A percentile compares a stretch with the other conserved stretches of the same genome.
Evolutionary conservation across 2,797 vertebrate genomes (phyloP).

Genomic region (Schizopygopsis malacanthus): DNA sequence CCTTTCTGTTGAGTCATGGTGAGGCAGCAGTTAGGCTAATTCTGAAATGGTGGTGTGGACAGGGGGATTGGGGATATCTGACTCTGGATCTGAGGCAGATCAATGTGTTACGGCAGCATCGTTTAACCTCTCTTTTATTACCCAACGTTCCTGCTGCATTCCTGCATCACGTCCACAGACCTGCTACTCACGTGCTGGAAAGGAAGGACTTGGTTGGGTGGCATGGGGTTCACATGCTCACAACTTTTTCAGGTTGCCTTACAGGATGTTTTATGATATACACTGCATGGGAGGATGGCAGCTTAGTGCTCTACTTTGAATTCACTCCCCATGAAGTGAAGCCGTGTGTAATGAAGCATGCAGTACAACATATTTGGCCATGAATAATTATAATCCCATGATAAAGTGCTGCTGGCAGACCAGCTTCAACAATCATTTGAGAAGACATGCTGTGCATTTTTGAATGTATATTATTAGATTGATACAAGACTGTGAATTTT

Average conservation of each 20-base stretch:
- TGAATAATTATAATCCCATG: conserved; percentile 68
- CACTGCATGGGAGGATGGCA: conserved; percentile 53
- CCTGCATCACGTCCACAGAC: conserved; percentile 57
- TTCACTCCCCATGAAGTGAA: conserved; percentile 71
- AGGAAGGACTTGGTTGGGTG: neutral
- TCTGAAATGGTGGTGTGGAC: conserved; percentile 74
- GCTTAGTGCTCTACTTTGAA: conserved; percentile 64
- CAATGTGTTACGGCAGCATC: conserved; percentile 79
- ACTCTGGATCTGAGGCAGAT: conserved; percentile 76
- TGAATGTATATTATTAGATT: conserved; percentile 9
- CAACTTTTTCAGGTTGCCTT: neutral
- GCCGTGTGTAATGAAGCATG: conserved; percentile 78
- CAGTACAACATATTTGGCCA: conserved; percentile 65
- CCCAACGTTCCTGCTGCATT: conserved; percentile 1
- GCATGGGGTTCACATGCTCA: conserved; percentile 24
- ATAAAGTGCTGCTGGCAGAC: conserved; percentile 45
- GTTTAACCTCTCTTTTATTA: conserved; percentile 71
- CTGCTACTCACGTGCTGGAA: conserved; percentile 51
- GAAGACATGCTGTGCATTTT: neutral
- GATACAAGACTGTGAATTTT: neutral
- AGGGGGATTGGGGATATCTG: conserved; percentile 73
- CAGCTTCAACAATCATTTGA: conserved; percentile 34
- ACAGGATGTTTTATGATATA: neutral
- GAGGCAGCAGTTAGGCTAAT: conserved; percentile 80
- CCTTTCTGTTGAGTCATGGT: conserved; percentile 68